These are phyloP conservation scores for Melopsittacus undulatus DNA, from an alignment of 2,797 vertebrate genomes.

Conservation along the genomic window DNA sequence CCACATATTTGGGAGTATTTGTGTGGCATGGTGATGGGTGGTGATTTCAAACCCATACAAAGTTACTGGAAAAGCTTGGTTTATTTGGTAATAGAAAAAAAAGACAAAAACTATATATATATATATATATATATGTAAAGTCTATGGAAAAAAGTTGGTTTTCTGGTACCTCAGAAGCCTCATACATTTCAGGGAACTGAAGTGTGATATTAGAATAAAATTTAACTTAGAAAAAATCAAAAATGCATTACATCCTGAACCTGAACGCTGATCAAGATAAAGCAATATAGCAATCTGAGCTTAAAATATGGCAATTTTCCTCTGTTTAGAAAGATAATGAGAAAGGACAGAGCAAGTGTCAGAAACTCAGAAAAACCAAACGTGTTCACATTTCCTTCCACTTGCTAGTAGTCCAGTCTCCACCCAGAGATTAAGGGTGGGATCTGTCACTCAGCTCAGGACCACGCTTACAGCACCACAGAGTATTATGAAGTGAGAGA, in stretches of 20 bases:
- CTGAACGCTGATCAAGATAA: not conserved
- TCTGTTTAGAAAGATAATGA: not conserved
- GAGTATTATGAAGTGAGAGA: rapidly evolving
- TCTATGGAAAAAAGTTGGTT: rapidly evolving
- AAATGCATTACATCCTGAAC: not conserved
- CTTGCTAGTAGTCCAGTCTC: not conserved
- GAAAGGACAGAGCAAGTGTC: not conserved
- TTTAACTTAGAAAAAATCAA: not conserved
- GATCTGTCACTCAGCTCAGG: not conserved
- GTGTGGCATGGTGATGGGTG: not conserved
- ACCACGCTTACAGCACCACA: not conserved
- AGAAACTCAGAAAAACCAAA: not conserved
- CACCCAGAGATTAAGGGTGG: not conserved
- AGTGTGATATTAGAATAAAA: not conserved
- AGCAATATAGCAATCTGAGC: not conserved
- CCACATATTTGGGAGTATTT: not conserved
- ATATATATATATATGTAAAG: no score
- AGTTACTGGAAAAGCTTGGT: not conserved
- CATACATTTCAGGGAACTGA: not conserved
- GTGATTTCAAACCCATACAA: not conserved
- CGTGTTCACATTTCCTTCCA: not conserved
- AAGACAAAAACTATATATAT: not conserved
- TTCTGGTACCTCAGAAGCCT: not conserved
- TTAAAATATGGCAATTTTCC: not conserved
- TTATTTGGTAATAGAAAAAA: not conserved